Base-by-base conservation (phyloP, 2,888 invertebrate species). In the Gymnocheta viridis region DNA sequence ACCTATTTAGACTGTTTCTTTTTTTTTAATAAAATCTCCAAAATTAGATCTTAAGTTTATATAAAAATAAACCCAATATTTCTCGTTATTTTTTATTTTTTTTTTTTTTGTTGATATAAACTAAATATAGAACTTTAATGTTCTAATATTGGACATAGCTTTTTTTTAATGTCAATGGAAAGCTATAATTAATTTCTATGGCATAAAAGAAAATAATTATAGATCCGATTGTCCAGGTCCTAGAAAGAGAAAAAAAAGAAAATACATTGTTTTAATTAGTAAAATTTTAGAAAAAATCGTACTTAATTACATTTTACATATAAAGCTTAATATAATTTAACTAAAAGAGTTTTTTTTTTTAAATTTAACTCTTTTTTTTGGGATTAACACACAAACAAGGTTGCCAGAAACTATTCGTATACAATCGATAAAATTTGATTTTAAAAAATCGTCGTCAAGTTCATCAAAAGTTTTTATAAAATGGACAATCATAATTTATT, bases 161-260 rank as follows among this genome's bases (percentile, higher is more conserved):
- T 47, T 6, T 67, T 67, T 19, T 64, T 67, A 35, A 29, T 67
- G 44, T 49, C 58, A 77, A 69, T 41, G 77, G 72, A 85, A 87
- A 86, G 86, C 91, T 91, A 91, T 90, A 91, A 91, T 91, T 89
- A 87, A 91, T 92, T 91, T 92, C 91, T 91, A 92, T 92, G 90
- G 89, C 87, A 86, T 85, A 88, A 87, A 91, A 84, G 84, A 91
- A 91, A 92, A 92, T 89, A 91, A 91, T 93, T 93, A 94, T 92
- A 94, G 93, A 92, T 94, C 94, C 89, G 94, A 93, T 91, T 93
- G 93, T 90, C 93, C 94, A 89, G 94, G 94, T 92, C 94, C 94
- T 94, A 93, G 86, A 93, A 93, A 87, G 88, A 86, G 89, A 88
- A 66, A 82, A 85, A 24, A 86, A 82, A 54, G 72, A 81, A 80